These are phyloP conservation scores for Ganaspis sp. DNA, from an alignment of 1,140 invertebrate genomes.

Conservation along the genomic window DNA sequence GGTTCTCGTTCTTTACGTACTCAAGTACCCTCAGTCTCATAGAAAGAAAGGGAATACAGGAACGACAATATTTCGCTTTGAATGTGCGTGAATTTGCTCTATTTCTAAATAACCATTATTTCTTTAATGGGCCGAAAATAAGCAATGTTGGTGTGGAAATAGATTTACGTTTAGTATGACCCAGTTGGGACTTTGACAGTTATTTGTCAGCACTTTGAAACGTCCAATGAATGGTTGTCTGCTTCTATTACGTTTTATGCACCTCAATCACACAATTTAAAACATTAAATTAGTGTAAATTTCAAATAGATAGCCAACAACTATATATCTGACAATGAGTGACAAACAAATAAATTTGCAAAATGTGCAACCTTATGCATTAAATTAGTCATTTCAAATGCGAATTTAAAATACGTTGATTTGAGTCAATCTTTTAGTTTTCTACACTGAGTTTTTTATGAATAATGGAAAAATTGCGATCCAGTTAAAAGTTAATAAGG, in stretches of 20 bases:
- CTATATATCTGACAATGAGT: neutral
- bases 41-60: too few species aligned
- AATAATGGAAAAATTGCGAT: too few species aligned
- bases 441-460: too few species aligned
- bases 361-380: neutral
- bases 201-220: neutral
- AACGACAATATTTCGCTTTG: too few species aligned
- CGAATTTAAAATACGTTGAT: too few species aligned
- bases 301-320: neutral
- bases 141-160: neutral
- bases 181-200: neutral
- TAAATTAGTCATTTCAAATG: neutral
- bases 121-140: neutral
- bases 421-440: too few species aligned
- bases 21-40: too few species aligned
- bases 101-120: neutral
- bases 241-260: neutral
- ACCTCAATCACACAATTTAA: neutral
- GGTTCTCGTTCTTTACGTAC: too few species aligned
- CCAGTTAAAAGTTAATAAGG: too few species aligned
- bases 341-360: neutral
- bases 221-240: slow-evolving; percentile 5
- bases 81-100: too few species aligned
- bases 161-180: neutral
- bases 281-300: neutral